Evolutionary conservation across 2,888 invertebrate species (phyloP), one percentile per base, ranked within the genome.

Genomic region (Cryptosula pallasiana): DNA sequence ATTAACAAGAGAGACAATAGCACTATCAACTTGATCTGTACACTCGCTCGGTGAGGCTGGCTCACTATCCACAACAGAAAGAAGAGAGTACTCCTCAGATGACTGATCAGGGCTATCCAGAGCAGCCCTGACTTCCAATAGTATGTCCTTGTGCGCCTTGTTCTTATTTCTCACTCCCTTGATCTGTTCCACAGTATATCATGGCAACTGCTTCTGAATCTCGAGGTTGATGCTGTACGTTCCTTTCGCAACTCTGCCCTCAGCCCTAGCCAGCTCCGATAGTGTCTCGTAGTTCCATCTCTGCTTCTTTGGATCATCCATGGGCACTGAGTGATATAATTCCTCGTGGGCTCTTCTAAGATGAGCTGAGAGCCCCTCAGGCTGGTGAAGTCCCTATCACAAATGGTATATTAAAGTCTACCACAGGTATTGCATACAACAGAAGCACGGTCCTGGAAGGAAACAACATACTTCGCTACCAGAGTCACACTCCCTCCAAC

Each of bases 221-320:
- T 25, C 23, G 13, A 16, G 57, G 25, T 57, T 57, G n/a, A 57
- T 57, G n/a, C 5, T n/a, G 5, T 23, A 9, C 5, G 25, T 25
- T n/a, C 57, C 57, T 45, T 45, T 20, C 3, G 23, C 5, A 20
- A 45, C 9, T 25, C n/a, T 23, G 5, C 5, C 25, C 25, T 57
- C 57, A 13, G n/a, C 5, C 25, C 57, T 57, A 23, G 57, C 57
- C 57, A 57, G 13, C 25, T 57, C 57, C n/a, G 57, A 57, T 9
- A 57, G 25, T 57, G 57, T 57, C 57, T 57, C 57, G 57, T 57
- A 25, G n/a, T 57, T 57, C 57, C 57, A 57, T 25, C 57, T 57
- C 25, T 57, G 57, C 57, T 57, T 57, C 20, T 45, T 45, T n/a
- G n/a, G n/a, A n/a, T n/a, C n/a, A n/a, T n/a, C n/a, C n/a, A n/a